Conservation (phyloP, 2,113 vertebrate genomes). For the Ovis aries region ARS-UI_Ramb_v3.0 NC_056054.1:170916001-170916500, state of each 20-base stretch:
- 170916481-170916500: neutral
- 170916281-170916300: neutral
- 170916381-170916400: neutral
- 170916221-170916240: neutral
- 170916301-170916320: neutral
- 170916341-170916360: neutral
- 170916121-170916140: neutral
- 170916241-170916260: neutral
- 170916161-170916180: neutral
- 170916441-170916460: neutral
- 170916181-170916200: neutral
- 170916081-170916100: neutral
- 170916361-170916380: neutral
- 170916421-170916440: neutral
- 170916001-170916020: neutral
- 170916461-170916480: neutral
- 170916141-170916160: neutral
- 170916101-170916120: neutral
- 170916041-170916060: neutral
- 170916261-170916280: neutral
- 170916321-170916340: neutral
- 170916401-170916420: neutral
- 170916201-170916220: neutral
- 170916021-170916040: neutral
- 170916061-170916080: neutral